Evolutionary conservation across 1,140 invertebrate species (phyloP).

Genomic region (Papilio polyxenes): DNA sequence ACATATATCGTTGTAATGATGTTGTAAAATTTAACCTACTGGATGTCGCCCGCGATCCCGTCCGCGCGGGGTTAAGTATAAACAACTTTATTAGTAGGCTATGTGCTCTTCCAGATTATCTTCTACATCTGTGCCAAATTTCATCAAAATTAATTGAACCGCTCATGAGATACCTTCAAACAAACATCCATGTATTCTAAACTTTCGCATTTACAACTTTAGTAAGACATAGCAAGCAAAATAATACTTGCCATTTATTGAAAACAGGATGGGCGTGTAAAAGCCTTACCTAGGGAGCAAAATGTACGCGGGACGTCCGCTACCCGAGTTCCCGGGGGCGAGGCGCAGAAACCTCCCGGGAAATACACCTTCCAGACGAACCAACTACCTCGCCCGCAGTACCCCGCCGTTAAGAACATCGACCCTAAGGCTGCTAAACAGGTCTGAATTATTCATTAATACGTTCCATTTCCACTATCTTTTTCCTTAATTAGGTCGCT

Average conservation of each 20-base stretch:
- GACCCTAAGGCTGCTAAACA: conserved; percentile 88
- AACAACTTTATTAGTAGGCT: too few species aligned
- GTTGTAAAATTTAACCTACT: not conserved
- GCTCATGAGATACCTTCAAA: too few species aligned
- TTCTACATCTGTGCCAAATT: too few species aligned
- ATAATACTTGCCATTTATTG: not conserved
- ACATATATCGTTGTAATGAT: too few species aligned
- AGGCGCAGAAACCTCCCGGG: conserved; percentile 65
- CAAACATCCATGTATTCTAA: too few species aligned
- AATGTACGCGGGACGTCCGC: conserved; percentile 46
- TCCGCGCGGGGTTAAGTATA: too few species aligned
- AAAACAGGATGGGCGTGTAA: conserved; percentile 56
- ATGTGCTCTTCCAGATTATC: too few species aligned
- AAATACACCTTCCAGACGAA: conserved; percentile 88
- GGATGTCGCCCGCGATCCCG: too few species aligned
- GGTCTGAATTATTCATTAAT: conserved; percentile 53
- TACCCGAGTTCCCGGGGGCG: conserved; percentile 50
- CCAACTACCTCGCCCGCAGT: conserved; percentile 87
- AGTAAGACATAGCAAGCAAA: not conserved
- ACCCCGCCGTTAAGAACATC: conserved; percentile 83
- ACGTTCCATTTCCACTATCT: not conserved
- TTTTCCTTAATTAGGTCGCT: not conserved
- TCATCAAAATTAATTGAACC: too few species aligned
- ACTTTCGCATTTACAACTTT: too few species aligned
- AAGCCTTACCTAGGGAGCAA: conserved; percentile 49